These are phyloP conservation scores for Dicycla oo DNA, from an alignment of 2,888 invertebrate species.

Conservation along the genomic window DNA sequence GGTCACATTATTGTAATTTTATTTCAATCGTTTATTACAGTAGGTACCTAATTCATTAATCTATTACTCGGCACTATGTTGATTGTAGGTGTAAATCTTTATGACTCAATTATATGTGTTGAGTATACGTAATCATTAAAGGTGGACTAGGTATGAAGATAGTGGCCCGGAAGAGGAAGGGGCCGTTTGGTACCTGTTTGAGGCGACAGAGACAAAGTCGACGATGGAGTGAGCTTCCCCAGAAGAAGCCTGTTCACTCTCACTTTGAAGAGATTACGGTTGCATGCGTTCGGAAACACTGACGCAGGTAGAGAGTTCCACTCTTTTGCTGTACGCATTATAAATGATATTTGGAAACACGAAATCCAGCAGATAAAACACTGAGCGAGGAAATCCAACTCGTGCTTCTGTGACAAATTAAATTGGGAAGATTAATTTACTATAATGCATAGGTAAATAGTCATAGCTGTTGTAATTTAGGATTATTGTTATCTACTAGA, in stretches of 20 bases:
- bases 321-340: too few species aligned
- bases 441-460: neutral
- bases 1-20: slow-evolving; percentile 41
- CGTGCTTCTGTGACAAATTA: neutral
- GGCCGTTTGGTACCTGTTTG: too few species aligned
- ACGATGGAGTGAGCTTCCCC: too few species aligned
- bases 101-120: slow-evolving; percentile 10
- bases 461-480: slow-evolving; percentile 3
- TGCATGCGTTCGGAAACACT: too few species aligned
- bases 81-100: slow-evolving; percentile 19
- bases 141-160: neutral
- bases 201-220: too few species aligned
- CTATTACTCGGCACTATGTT: neutral
- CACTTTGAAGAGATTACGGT: too few species aligned
- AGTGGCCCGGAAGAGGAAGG: neutral
- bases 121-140: neutral
- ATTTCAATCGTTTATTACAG: slow-evolving; percentile 35
- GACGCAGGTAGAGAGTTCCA: too few species aligned
- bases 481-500: slow-evolving; percentile 18
- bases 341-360: too few species aligned
- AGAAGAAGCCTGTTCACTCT: too few species aligned
- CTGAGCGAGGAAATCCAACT: neutral
- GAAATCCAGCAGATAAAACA: neutral
- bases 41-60: slow-evolving; percentile 15
- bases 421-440: neutral